A percentile compares a stretch with the other conserved stretches of the same genome.
These are phyloP conservation scores for Chrysodeixis includens DNA, from an alignment of 2,888 invertebrate species.

Conservation along the genomic window DNA sequence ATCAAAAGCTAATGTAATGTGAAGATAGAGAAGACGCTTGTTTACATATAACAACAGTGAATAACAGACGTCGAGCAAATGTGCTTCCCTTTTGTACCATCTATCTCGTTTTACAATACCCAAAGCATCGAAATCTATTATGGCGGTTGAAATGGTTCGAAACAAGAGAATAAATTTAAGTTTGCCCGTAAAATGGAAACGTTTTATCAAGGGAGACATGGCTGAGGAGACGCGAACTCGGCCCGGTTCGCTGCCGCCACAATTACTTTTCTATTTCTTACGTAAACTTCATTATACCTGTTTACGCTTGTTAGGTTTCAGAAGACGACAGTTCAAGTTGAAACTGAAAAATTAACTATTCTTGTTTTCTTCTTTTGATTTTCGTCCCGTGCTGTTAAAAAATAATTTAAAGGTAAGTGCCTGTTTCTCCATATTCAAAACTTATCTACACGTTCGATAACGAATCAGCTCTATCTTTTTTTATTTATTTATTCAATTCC, in stretches of 20 bases:
- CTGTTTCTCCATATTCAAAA: no score
- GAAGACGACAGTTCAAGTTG: slow-evolving; percentile 9
- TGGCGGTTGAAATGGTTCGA: slow-evolving; percentile 53
- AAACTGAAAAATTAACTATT: not conserved
- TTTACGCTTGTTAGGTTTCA: slow-evolving; percentile 36
- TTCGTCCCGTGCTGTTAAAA: not conserved
- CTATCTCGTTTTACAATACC: slow-evolving; percentile 55
- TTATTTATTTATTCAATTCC: slow-evolving; percentile 22
- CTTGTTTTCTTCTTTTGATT: not conserved
- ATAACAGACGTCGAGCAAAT: slow-evolving; percentile 47
- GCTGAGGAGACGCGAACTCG: slow-evolving; percentile 56
- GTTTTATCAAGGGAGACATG: slow-evolving; percentile 64
- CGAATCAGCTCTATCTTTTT: not conserved
- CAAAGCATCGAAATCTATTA: slow-evolving; percentile 57
- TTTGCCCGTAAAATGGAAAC: slow-evolving; percentile 65
- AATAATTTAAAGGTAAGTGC: no score
- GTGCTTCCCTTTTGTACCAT: slow-evolving; percentile 49
- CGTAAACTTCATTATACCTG: slow-evolving; percentile 63
- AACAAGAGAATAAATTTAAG: slow-evolving; percentile 63
- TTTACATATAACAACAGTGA: slow-evolving; percentile 45
- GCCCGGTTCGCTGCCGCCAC: slow-evolving; percentile 58
- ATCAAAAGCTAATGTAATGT: slow-evolving; percentile 67
- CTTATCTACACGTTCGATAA: no score
- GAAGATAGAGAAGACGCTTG: slow-evolving; percentile 65
- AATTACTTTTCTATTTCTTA: slow-evolving; percentile 70